Evolutionary conservation across 1,140 invertebrate species (phyloP), one percentile per base, ranked within the genome.

Genomic region (Chrysoperla carnea): DNA sequence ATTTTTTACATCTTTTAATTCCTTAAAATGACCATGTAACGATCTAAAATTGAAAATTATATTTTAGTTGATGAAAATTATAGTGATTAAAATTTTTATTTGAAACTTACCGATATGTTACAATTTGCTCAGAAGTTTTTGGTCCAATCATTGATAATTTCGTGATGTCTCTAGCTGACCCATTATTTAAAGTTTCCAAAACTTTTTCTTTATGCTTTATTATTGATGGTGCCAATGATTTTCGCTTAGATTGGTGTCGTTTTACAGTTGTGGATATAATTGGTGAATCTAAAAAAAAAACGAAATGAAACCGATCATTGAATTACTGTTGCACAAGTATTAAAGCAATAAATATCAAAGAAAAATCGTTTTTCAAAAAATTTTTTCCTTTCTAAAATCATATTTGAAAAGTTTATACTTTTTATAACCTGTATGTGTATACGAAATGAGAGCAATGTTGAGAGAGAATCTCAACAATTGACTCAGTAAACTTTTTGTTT

Each of bases 61-160:
- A 42, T 17, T 29, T 38, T 29, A 12, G 8, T 2, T 14, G 31
- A n/a, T 37, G 31, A 12, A 15, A 14, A 15, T 13, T 31, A 15
- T 31, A 5, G 13, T 23, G 8, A 17, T 4, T 40, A 11, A 27
- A 11, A 9, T 3, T 1, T 15, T 40, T 40, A 11, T 28, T 14
- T 28, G 11, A 40, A 15, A 36, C 17, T 33, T 46, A 48, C 47
- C 45, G 46, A 8, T 53, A 46, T 35, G 46, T 46, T 6, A 42
- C 9, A 27, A 53, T 42, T 39, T 47, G 38, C 15, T 44, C 44
- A 6, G 51, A 48, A 9, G 45, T 56, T 39, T 53, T 54, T 8
- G 41, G 45, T 0, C 53, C 53, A 38, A 55, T 43, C 28, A 39
- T 37, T n/a, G 53, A 50, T 36, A 54, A 39, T 15, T 41, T 29